Evolutionary conservation across 2,888 invertebrate species (phyloP).

Genomic region (Thysanoteuthis rhombus): DNA sequence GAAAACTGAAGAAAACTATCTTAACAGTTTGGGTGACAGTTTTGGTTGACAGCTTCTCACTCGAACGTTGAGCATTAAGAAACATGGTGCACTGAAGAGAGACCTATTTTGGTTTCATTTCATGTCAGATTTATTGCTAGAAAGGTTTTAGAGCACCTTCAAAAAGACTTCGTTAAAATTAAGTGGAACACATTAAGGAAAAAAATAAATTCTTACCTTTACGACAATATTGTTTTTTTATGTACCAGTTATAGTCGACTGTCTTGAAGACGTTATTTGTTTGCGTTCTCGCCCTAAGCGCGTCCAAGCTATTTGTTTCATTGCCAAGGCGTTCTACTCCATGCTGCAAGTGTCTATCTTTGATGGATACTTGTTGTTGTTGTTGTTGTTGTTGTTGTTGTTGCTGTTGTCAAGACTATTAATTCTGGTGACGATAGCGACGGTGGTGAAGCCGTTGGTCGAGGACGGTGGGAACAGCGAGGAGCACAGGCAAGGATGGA

Average conservation of each 20-base stretch:
- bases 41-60: no score
- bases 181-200: background rate
- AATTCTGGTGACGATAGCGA: background rate
- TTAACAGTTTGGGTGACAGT: no score
- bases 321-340: background rate
- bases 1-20: no score
- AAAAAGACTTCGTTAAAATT: background rate
- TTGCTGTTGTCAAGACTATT: background rate
- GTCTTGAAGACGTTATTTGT: background rate
- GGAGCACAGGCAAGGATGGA: background rate
- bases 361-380: background rate
- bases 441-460: background rate
- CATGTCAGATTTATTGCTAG: no score
- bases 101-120: no score
- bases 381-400: background rate
- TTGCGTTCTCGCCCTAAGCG: background rate
- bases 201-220: background rate
- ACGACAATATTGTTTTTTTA: background rate
- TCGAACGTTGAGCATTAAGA: no score
- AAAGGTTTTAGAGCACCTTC: no score
- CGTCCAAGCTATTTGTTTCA: background rate
- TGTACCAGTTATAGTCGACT: background rate
- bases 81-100: no score
- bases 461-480: background rate
- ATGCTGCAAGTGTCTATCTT: no score